Percentiles rank a stretch among this genome's conserved stretches.
Conservation (phyloP, 2,888 invertebrate species). For the Diloba caeruleocephala region DNA sequence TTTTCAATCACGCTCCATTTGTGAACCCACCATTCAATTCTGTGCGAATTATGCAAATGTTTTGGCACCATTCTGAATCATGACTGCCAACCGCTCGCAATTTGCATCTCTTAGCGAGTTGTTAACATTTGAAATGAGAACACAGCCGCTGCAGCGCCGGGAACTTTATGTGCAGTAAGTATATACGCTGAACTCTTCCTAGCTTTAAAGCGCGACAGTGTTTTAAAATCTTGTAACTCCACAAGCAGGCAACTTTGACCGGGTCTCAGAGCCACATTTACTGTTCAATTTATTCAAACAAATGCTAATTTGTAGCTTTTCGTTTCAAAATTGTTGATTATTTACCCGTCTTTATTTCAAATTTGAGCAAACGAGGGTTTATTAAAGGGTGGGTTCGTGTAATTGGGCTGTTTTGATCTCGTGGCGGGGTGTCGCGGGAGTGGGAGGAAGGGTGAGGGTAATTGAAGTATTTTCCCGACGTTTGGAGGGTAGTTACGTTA, state of each 20-base stretch:
- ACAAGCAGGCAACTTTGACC: conserved; percentile 64
- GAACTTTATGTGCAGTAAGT: conserved; percentile 28
- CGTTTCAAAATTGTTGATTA: conserved; percentile 80
- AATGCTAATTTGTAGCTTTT: conserved; percentile 84
- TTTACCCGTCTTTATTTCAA: conserved; percentile 80
- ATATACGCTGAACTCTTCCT: conserved; percentile 15
- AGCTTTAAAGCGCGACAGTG: conserved; percentile 55
- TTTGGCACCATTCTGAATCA: conserved; percentile 84
- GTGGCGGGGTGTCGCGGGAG: conserved; percentile 43
- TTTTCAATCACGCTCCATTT: conserved; percentile 77
- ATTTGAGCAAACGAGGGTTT: conserved; percentile 80
- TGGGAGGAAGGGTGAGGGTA: conserved; percentile 62
- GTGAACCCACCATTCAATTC: conserved; percentile 72
- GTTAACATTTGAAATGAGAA: conserved; percentile 70
- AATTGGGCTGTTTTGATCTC: conserved; percentile 86
- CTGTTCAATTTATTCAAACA: conserved; percentile 84
- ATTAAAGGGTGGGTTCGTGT: conserved; percentile 80
- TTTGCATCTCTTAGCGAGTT: conserved; percentile 85
- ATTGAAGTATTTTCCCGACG: conserved; percentile 84
- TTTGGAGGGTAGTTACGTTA: conserved; percentile 76
- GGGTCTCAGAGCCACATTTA: conserved; percentile 75
- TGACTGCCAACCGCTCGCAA: conserved; percentile 82
- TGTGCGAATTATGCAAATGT: conserved; percentile 82
- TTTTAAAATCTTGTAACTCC: conserved; percentile 32
- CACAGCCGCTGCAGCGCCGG: conserved; percentile 67